Conservation (phyloP, 2,797 vertebrate genomes). For the Xenops minutus region DNA sequence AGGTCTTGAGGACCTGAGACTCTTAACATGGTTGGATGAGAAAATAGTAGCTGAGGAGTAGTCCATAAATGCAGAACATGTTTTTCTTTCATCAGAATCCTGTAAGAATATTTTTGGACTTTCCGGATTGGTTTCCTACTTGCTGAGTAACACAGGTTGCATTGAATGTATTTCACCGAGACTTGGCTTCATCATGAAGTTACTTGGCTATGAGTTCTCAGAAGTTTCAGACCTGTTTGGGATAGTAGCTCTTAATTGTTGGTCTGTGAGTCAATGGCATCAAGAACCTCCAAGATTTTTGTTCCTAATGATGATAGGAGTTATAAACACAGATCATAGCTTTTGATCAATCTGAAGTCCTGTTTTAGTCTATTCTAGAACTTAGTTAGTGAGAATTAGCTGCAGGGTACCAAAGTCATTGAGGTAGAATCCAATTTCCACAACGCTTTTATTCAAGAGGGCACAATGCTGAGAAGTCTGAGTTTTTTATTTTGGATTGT, state of each 20-base stretch:
- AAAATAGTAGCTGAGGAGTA: neutral
- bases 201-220: neutral
- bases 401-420: conserved; percentile 15
- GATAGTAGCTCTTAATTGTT: neutral
- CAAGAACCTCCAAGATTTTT: neutral
- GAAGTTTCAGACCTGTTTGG: neutral
- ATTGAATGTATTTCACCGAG: neutral
- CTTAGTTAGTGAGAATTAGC: conserved; percentile 39
- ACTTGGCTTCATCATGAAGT: neutral
- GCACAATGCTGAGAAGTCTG: neutral
- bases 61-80: neutral
- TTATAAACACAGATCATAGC: conserved; percentile 7
- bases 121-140: neutral
- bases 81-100: neutral
- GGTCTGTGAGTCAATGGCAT: conserved; percentile 12
- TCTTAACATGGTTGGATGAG: neutral
- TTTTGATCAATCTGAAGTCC: conserved; percentile 33
- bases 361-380: conserved; percentile 15
- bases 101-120: neutral
- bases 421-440: conserved; percentile 29
- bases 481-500: neutral
- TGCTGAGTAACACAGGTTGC: neutral
- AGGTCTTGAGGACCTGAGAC: neutral
- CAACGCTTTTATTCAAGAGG: neutral
- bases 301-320: neutral